A percentile compares a stretch with the other conserved stretches of the same genome.
phyloP scores from a whole-genome alignment of 2,888 invertebrate species.

The Palloptera scutellata region DNA sequence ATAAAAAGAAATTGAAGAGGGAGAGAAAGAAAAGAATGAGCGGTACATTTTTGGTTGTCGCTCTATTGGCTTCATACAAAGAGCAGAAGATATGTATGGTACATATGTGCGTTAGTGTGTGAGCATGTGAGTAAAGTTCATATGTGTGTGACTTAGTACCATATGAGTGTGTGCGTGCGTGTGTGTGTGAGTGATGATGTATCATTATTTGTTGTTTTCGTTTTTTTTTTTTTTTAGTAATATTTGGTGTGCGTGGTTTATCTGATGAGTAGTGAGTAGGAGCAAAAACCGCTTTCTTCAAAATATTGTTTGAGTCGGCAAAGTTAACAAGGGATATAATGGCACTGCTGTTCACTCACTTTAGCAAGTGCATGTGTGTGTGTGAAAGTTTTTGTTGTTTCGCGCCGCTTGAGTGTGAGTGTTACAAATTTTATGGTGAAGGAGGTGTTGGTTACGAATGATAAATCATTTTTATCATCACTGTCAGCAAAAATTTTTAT shows the following conservation, averaged over 20 bases:
- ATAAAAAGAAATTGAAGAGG: background rate
- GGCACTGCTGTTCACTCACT: background rate
- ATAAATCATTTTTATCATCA: background rate
- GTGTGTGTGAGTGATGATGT: constrained; percentile 16
- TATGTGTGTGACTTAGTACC: background rate
- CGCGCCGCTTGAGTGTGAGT: background rate
- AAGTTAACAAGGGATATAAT: background rate
- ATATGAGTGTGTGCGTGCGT: background rate
- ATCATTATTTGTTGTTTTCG: constrained; percentile 22
- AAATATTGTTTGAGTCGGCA: constrained; percentile 22
- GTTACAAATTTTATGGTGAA: background rate
- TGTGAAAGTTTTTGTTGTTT: background rate
- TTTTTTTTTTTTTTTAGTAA: constrained; percentile 17
- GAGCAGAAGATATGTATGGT: background rate
- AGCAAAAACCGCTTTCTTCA: constrained; percentile 4
- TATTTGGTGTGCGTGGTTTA: background rate
- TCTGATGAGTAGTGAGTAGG: background rate
- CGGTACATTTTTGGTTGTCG: background rate
- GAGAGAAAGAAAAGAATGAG: background rate
- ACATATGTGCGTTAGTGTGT: background rate
- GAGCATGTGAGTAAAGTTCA: background rate
- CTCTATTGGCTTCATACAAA: background rate
- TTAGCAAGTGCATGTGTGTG: background rate
- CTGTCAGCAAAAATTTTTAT: constrained; percentile 2
- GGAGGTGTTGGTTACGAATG: constrained; percentile 1